phyloP scores from a whole-genome alignment of 2,113 vertebrate species.

The Cyanistes caeruleus region DNA sequence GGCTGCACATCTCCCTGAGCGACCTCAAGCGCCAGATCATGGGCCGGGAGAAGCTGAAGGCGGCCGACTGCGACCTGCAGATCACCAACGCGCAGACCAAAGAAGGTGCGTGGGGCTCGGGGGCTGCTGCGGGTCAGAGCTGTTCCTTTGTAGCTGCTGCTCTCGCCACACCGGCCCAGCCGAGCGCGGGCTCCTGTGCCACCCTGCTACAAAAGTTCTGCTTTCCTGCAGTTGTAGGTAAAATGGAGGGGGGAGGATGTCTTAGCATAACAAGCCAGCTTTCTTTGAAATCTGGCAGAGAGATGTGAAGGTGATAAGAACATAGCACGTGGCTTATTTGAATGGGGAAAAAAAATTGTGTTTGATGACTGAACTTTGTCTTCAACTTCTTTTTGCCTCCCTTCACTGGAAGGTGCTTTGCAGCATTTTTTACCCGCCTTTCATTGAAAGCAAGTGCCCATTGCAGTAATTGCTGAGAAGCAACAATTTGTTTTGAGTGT shows the following conservation, averaged over 20 bases:
- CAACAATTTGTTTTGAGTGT: neutral
- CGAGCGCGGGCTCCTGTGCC: neutral
- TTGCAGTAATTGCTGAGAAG: neutral
- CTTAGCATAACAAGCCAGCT: neutral
- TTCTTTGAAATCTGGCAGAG: neutral
- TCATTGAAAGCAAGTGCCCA: neutral
- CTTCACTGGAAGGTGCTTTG: neutral
- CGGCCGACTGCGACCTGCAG: conserved; percentile 93
- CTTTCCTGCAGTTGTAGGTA: too few species aligned
- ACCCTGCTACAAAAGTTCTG: rapidly evolving
- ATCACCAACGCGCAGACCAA: conserved; percentile 95
- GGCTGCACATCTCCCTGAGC: conserved; percentile 89
- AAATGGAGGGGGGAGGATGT: neutral
- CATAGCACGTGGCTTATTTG: neutral
- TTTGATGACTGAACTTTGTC: neutral
- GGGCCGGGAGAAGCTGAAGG: conserved; percentile 92
- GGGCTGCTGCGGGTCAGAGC: neutral
- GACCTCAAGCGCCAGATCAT: conserved; percentile 97
- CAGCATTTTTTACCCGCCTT: neutral
- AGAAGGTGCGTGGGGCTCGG: conserved; percentile 81
- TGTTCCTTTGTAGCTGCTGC: neutral
- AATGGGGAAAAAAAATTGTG: neutral
- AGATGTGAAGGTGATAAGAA: neutral
- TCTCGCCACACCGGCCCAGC: rapidly evolving
- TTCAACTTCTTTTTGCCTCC: neutral